Percentiles rank a stretch among this genome's conserved stretches.
phyloP scores from a whole-genome alignment of 2,113 vertebrate genomes.

The Tragulus kanchil region DNA sequence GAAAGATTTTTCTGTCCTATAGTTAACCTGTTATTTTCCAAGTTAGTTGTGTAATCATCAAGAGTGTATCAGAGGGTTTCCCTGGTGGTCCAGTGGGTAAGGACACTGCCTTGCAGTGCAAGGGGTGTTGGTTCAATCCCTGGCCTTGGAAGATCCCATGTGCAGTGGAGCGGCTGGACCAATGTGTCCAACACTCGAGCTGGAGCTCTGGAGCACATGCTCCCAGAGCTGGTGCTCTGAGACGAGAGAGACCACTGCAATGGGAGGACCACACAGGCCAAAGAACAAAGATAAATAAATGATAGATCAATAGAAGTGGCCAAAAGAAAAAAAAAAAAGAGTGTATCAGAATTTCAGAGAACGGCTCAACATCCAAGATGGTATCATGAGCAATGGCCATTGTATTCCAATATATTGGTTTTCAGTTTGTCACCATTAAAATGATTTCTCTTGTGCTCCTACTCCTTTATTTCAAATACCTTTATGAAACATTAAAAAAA shows the following conservation, averaged over 20 bases:
- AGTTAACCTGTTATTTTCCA: constrained; percentile 19
- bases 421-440: constrained; percentile 39
- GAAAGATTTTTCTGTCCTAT: not conserved
- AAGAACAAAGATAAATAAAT: too few relatives aligned
- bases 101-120: too few relatives aligned
- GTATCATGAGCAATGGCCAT: not conserved
- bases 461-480: not conserved
- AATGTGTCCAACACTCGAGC: too few relatives aligned
- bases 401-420: not conserved
- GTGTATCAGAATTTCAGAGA: constrained; percentile 6
- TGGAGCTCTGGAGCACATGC: too few relatives aligned
- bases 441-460: not conserved
- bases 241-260: too few relatives aligned
- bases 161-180: too few relatives aligned
- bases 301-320: too few relatives aligned
- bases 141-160: too few relatives aligned
- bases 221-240: too few relatives aligned
- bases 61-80: not conserved
- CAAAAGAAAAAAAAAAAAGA: not conserved
- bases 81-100: too few relatives aligned
- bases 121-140: too few relatives aligned
- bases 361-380: not conserved
- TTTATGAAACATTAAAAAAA: not conserved
- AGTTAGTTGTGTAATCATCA: not conserved
- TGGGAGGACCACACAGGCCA: too few relatives aligned